Base-by-base conservation (phyloP, 2,888 invertebrate species). In the Nebria brevicollis region DNA sequence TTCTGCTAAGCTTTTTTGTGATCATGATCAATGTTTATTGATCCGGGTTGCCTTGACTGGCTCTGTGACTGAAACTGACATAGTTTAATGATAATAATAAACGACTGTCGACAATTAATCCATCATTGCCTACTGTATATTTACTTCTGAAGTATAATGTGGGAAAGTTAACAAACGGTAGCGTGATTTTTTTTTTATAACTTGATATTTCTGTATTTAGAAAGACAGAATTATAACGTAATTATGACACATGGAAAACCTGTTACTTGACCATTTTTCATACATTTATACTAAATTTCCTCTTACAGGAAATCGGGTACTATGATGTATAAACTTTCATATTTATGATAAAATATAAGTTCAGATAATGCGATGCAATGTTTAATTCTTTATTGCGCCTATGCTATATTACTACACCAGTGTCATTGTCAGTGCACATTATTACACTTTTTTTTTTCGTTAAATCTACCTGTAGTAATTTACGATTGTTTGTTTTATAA, bases 41-140 rank as follows among this genome's bases (percentile, higher is more conserved):
- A 70, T 70, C 70, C 70, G 70, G 70, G 70, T 70, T 70, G 70
- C 70, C 70, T 70, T 70, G 70, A 70, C 70, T 70, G 15, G 34
- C 11, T 70, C 70, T 25, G 54, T 54, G 54, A 54, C 54, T 54
- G 54, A 54, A 54, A 34, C 70, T 70, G 70, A 70, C 70, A 70
- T 70, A 70, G 70, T 70, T 66, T 70, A 70, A 54, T 54, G 54
- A 54, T 54, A 54, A 54, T 54, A 25, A 70, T 70, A 70, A 70
- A 70, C 34, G 70, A 2, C 70, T 25, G 70, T 70, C 70, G 13
- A 70, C 25, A 26, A 25, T 70, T 34, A 70, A 54, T 54, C 54
- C 54, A 54, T 54, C 54, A 54, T 13, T 7, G 54, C 54, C 54
- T 54, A 7, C 54, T 54, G 54, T 54, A 13, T 54, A 54, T 54